Percentiles rank a stretch among this genome's conserved stretches.
These are phyloP conservation scores for Battus philenor DNA, from an alignment of 1,140 invertebrate species.

Conservation along the genomic window DNA sequence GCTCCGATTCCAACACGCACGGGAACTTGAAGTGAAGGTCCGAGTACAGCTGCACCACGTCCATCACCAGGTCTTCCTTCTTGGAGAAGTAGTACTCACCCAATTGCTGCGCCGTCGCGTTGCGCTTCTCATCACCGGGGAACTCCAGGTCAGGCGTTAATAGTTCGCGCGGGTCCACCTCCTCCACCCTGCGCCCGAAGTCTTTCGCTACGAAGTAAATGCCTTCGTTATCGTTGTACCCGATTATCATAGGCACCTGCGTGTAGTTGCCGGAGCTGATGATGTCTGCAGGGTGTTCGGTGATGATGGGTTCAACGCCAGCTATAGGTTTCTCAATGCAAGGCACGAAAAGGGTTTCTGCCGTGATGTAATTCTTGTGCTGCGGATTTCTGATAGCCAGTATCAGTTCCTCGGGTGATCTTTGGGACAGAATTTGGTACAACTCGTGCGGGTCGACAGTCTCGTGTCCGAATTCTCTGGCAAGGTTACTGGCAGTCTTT, in stretches of 20 bases:
- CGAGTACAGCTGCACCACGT: conserved; percentile 56
- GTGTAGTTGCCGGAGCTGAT: conserved; percentile 55
- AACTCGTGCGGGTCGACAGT: conserved; percentile 53
- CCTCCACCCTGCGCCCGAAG: conserved; percentile 43
- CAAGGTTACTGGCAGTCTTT: conserved; percentile 49
- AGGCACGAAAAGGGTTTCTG: conserved; percentile 55
- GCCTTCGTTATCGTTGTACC: conserved; percentile 63
- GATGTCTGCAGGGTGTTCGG: conserved; percentile 48
- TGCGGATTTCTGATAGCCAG: conserved; percentile 36
- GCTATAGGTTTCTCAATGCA: conserved; percentile 54
- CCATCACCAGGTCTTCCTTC: conserved; percentile 47
- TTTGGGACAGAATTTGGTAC: conserved; percentile 48
- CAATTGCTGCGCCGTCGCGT: conserved; percentile 35
- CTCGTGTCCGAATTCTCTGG: conserved; percentile 51
- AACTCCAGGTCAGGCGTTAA: conserved; percentile 49
- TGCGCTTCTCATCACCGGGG: conserved; percentile 38
- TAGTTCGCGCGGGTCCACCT: conserved; percentile 29
- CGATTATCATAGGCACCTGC: conserved; percentile 66
- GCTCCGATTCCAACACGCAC: conserved; percentile 41
- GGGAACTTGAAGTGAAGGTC: conserved; percentile 64
- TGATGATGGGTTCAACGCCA: conserved; percentile 46
- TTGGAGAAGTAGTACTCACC: conserved; percentile 45
- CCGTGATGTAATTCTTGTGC: conserved; percentile 40
- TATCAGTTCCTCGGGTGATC: conserved; percentile 43
- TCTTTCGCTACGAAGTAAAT: conserved; percentile 55